Evolutionary conservation across 2,113 vertebrate species (phyloP).

Genomic region (Orthonyx spaldingii): DNA sequence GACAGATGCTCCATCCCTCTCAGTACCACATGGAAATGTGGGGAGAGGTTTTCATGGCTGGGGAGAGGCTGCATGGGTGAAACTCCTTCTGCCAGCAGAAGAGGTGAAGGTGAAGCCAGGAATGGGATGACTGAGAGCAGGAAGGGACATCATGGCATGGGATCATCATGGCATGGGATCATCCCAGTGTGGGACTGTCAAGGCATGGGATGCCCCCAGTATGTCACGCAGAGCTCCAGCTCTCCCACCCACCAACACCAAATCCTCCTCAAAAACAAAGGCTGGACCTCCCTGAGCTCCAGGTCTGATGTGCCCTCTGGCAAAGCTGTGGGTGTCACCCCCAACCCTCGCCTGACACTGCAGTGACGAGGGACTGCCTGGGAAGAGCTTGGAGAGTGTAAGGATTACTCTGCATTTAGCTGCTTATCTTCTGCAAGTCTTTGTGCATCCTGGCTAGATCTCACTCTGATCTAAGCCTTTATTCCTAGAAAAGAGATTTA

Average conservation of each 20-base stretch:
- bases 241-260: neutral
- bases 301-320: neutral
- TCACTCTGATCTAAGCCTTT: neutral
- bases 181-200: neutral
- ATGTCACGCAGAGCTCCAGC: fast-evolving
- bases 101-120: neutral
- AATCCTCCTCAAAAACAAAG: neutral
- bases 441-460: neutral
- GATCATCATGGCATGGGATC: neutral
- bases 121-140: neutral
- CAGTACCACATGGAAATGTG: neutral
- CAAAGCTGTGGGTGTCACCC: neutral
- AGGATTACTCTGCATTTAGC: neutral
- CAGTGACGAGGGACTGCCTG: too few species aligned
- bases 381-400: too few species aligned
- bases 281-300: neutral
- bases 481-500: neutral
- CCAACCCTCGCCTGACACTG: neutral
- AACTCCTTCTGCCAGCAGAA: neutral
- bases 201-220: fast-evolving
- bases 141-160: neutral
- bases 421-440: neutral
- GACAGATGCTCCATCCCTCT: fast-evolving
- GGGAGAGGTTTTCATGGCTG: neutral
- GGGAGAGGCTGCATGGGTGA: fast-evolving